Percentiles rank a stretch among this genome's conserved stretches.
These are phyloP conservation scores for Bergia sp. DNA, from an alignment of 92 coral and sea anemone species.

Conservation along the genomic window DNA sequence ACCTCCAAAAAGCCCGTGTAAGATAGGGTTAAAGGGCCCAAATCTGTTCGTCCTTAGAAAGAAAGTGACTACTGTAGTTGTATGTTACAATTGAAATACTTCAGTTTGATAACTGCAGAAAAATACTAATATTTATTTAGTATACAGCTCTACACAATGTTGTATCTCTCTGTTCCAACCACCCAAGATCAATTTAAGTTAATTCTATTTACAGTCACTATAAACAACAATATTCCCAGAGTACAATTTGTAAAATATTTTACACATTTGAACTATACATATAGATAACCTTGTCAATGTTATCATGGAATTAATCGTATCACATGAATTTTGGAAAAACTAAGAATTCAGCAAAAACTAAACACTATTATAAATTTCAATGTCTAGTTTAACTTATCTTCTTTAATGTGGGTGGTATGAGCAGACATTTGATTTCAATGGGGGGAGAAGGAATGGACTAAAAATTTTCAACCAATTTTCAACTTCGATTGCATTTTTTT, in stretches of 20 bases:
- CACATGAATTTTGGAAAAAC: too few relatives aligned
- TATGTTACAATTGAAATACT: neutral
- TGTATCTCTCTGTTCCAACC: neutral
- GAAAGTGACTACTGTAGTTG: too few relatives aligned
- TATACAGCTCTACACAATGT: neutral
- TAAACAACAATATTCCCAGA: neutral
- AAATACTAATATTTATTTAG: slow-evolving; percentile 13
- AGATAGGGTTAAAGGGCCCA: too few relatives aligned
- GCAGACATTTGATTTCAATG: too few relatives aligned
- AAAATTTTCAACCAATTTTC: too few relatives aligned
- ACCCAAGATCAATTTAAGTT: neutral
- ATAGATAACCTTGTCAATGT: neutral
- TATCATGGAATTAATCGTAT: too few relatives aligned
- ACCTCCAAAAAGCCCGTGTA: too few relatives aligned
- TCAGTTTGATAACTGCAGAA: neutral
- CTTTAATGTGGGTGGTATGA: too few relatives aligned
- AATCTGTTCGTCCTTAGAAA: too few relatives aligned
- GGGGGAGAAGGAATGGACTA: too few relatives aligned
- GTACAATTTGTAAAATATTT: neutral
- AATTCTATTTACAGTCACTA: slow-evolving; percentile 19
- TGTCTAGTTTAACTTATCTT: too few relatives aligned
- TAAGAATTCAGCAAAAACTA: neutral
- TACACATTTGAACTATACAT: neutral
- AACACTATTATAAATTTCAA: neutral
- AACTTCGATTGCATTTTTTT: too few relatives aligned